A percentile compares a stretch with the other conserved stretches of the same genome.
Evolutionary conservation across 2,888 invertebrate genomes (phyloP).

Genomic region (Petrolisthes manimaculis): DNA sequence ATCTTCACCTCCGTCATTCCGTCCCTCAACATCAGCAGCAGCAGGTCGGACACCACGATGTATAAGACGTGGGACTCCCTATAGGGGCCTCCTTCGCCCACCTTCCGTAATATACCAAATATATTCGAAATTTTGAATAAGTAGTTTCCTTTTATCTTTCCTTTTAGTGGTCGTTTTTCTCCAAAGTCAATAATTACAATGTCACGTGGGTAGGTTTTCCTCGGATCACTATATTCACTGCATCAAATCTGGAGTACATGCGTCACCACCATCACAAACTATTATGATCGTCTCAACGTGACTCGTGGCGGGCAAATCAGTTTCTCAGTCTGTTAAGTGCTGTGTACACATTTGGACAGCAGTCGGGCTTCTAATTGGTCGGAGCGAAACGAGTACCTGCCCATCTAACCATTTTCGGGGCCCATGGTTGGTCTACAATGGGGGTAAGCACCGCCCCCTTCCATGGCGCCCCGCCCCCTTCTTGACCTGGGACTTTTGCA

Average conservation of each 20-base stretch:
- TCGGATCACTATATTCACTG: not conserved
- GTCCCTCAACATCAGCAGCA: slow-evolving; percentile 35
- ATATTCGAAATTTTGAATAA: not conserved
- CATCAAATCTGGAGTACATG: not conserved
- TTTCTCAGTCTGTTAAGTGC: not conserved
- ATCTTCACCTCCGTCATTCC: slow-evolving; percentile 55
- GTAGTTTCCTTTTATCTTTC: not conserved
- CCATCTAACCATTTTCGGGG: not conserved
- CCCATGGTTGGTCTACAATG: not conserved
- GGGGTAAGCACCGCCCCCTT: not conserved
- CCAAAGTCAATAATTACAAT: not conserved
- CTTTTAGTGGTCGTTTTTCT: not conserved
- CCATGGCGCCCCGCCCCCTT: not conserved
- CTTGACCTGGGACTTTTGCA: not conserved
- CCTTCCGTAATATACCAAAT: too few species aligned
- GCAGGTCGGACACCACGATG: too few species aligned
- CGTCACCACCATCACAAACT: not conserved
- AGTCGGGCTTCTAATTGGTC: not conserved
- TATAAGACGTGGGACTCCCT: too few species aligned
- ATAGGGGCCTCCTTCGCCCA: too few species aligned
- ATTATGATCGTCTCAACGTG: not conserved
- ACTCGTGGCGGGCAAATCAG: not conserved
- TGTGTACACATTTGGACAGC: slow-evolving; percentile 6
- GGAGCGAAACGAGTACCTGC: not conserved
- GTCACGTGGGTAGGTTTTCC: not conserved